Percentiles rank a stretch among this genome's conserved stretches.
Evolutionary conservation across 2,113 vertebrate genomes (phyloP).

Genomic region (Hystrix brachyura): DNA sequence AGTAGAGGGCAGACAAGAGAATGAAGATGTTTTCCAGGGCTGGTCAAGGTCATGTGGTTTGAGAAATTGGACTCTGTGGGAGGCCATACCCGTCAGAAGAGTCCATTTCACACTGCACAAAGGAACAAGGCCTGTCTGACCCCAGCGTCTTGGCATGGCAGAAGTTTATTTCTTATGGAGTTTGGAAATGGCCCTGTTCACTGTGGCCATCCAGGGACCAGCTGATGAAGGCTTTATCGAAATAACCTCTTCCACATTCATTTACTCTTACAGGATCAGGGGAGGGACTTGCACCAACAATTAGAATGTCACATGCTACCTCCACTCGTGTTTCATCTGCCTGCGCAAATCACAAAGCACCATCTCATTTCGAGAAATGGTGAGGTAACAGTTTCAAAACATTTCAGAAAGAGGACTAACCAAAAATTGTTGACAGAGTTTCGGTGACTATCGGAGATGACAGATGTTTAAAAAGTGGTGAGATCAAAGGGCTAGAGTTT

Average conservation of each 20-base stretch:
- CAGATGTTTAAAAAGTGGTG: neutral
- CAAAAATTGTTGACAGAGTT: neutral
- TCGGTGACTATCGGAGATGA: neutral
- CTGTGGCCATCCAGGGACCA: neutral
- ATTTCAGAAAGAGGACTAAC: neutral
- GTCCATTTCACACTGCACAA: neutral
- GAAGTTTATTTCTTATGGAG: neutral
- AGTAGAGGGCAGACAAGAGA: neutral
- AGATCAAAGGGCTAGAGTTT: no score
- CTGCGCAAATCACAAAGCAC: neutral
- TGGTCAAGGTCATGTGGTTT: no score
- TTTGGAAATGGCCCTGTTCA: neutral
- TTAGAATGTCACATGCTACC: neutral
- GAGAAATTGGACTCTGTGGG: fast-evolving
- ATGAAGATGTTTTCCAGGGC: neutral
- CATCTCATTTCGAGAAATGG: neutral
- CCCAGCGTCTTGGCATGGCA: neutral
- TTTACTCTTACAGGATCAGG: neutral
- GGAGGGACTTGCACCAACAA: fast-evolving
- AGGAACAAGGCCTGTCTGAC: neutral
- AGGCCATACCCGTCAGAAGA: neutral
- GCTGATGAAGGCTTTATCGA: neutral
- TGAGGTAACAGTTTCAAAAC: neutral
- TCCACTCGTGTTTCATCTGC: neutral
- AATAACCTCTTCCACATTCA: neutral